Conservation (phyloP, 2,113 vertebrate species). For the Chloropsis cyanopogon region DNA sequence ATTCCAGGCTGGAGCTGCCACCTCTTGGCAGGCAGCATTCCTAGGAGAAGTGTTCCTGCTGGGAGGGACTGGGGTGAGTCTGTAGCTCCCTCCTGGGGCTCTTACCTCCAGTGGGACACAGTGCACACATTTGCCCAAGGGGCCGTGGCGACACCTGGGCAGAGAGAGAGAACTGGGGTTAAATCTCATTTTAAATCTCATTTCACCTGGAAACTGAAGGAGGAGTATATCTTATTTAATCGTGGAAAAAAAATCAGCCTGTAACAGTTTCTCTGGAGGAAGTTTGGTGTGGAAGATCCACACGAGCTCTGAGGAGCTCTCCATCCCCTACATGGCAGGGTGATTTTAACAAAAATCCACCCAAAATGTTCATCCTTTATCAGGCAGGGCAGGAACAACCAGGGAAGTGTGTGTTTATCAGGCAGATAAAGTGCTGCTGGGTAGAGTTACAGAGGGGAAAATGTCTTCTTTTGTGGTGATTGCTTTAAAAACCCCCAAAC, state of each 20-base stretch:
- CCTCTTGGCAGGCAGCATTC: neutral
- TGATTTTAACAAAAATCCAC: neutral
- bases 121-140: conserved; percentile 94
- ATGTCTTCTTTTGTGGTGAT: neutral
- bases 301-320: neutral
- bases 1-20: neutral
- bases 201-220: neutral
- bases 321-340: rapidly evolving
- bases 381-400: neutral
- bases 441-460: neutral
- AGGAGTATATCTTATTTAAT: neutral
- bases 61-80: neutral
- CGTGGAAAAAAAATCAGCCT: neutral
- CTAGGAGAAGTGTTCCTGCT: rapidly evolving
- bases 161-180: neutral
- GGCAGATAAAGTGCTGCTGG: neutral
- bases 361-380: neutral
- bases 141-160: conserved; percentile 89
- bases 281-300: neutral
- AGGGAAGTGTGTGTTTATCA: neutral
- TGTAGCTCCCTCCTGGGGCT: neutral
- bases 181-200: neutral
- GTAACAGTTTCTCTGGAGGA: neutral
- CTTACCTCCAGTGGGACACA: conserved; percentile 96
- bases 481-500: neutral